Conservation (phyloP, 2,113 vertebrate species). For the Ciconia maguari region DNA sequence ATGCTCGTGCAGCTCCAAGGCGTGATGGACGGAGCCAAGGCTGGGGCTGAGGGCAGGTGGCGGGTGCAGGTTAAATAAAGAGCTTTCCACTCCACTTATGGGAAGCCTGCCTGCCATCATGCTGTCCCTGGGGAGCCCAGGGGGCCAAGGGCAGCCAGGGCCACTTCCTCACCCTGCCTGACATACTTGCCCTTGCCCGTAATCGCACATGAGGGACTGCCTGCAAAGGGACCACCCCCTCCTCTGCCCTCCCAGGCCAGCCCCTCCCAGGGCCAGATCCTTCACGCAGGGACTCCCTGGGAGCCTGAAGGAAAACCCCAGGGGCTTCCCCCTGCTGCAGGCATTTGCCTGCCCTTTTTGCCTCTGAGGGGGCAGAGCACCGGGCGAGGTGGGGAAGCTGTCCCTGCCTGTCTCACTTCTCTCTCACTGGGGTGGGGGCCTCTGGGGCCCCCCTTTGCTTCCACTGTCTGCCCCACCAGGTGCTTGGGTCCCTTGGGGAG, state of each 20-base stretch:
- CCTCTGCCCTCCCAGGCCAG: neutral
- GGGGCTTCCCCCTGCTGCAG: neutral
- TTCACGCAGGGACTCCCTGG: neutral
- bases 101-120: neutral
- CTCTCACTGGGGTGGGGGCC: neutral
- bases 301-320: neutral
- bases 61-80: conserved; percentile 40
- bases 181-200: neutral
- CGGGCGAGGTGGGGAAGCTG: neutral
- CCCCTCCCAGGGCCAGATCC: neutral
- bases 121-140: neutral
- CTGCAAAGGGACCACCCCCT: neutral
- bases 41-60: conserved; percentile 15
- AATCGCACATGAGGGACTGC: neutral
- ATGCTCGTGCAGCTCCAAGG: neutral
- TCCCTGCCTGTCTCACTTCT: neutral
- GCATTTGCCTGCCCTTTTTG: rapidly evolving
- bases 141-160: conserved; percentile 24
- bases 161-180: conserved; percentile 47
- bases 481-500: neutral
- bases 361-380: neutral
- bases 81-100: conserved; percentile 65
- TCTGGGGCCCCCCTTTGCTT: rapidly evolving
- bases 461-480: neutral
- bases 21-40: neutral